Evolutionary conservation across 1,140 invertebrate species (phyloP).

Genomic region (Rhopalosiphum maidis): DNA sequence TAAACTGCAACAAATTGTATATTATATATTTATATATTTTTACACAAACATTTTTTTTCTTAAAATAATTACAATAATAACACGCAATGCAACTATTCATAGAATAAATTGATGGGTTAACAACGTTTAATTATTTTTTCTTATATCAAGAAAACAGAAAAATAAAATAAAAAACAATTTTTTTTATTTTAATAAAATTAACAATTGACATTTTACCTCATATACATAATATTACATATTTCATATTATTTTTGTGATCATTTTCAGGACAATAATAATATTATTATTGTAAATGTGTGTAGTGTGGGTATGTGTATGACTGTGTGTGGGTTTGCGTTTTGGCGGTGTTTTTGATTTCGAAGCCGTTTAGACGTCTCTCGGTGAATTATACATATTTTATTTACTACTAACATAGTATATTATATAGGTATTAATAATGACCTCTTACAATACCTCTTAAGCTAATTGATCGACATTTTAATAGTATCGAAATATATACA

Average conservation of each 20-base stretch:
- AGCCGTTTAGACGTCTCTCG: constrained; percentile 21
- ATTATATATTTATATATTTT: constrained; percentile 24
- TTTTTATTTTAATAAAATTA: constrained; percentile 25
- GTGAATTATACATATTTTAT: constrained; percentile 13
- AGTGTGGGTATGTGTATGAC: not conserved
- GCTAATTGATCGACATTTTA: constrained; percentile 29
- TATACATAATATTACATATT: not conserved
- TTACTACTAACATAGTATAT: not conserved
- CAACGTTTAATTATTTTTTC: not conserved
- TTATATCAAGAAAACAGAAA: not conserved
- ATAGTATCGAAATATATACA: not conserved
- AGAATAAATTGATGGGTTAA: constrained; percentile 15
- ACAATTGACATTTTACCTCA: constrained; percentile 44
- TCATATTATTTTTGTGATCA: not conserved
- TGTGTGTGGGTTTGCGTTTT: not conserved
- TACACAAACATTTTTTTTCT: not conserved
- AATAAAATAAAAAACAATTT: not conserved
- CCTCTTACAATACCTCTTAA: not conserved
- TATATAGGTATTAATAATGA: not conserved
- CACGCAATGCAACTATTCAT: not conserved
- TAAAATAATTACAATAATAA: constrained; percentile 26
- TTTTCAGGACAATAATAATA: not conserved
- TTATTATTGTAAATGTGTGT: not conserved
- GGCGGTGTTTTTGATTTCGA: constrained; percentile 2
- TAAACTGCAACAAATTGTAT: constrained; percentile 31